A percentile compares a stretch with the other conserved stretches of the same genome.
Evolutionary conservation across 2,113 vertebrate species (phyloP).

Genomic region (Collichthys lucidus): DNA sequence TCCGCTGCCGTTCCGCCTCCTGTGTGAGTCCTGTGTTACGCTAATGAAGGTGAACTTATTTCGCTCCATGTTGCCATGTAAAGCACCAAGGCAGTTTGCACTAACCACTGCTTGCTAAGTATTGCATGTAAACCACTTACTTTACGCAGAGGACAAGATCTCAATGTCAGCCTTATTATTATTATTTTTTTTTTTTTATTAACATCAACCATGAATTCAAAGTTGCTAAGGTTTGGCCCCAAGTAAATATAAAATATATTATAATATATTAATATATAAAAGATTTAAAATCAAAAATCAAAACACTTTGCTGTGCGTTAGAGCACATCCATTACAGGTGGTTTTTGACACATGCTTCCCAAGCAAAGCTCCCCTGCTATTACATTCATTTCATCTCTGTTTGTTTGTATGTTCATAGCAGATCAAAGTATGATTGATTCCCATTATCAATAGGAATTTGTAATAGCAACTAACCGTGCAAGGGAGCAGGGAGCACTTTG

Average conservation of each 20-base stretch:
- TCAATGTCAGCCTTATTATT: too few relatives aligned
- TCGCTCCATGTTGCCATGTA: too few relatives aligned
- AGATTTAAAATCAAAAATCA: neutral
- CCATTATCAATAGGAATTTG: slow-evolving; percentile 38
- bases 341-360: neutral
- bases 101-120: too few relatives aligned
- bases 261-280: too few relatives aligned
- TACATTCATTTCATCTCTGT: slow-evolving; percentile 27
- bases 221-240: too few relatives aligned
- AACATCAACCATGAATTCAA: neutral
- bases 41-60: too few relatives aligned
- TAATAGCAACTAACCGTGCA: neutral
- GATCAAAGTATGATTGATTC: slow-evolving; percentile 43
- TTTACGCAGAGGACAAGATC: too few relatives aligned
- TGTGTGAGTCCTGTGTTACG: too few relatives aligned
- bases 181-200: too few relatives aligned
- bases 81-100: too few relatives aligned
- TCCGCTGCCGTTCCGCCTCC: too few relatives aligned
- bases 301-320: neutral
- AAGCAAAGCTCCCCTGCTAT: neutral
- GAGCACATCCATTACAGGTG: neutral
- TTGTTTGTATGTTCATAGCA: slow-evolving; percentile 12
- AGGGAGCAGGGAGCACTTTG: neutral
- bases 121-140: too few relatives aligned
- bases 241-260: neutral